phyloP scores from a whole-genome alignment of 2,797 vertebrate genomes.

The Erithacus rubecula region DNA sequence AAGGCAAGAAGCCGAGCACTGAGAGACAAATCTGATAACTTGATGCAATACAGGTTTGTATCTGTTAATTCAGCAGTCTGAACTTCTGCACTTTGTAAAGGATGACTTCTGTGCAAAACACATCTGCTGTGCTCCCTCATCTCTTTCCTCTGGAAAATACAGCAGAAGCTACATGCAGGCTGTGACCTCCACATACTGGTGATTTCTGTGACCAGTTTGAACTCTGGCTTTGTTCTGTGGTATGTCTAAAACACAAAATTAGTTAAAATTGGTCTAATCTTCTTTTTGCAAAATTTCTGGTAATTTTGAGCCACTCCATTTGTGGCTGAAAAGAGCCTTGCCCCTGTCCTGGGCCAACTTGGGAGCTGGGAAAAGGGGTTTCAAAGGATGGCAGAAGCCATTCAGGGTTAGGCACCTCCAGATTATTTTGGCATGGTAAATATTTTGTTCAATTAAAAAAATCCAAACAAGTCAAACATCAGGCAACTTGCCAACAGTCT shows the following conservation, averaged over 20 bases:
- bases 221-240: not conserved
- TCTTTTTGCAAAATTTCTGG: not conserved
- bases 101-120: not conserved
- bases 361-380: not conserved
- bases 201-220: not conserved
- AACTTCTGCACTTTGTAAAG: not conserved
- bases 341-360: not conserved
- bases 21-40: not conserved
- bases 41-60: slow-evolving; percentile 6
- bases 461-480: not conserved
- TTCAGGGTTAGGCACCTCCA: not conserved
- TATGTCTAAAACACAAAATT: fast-evolving
- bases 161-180: not conserved
- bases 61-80: not conserved
- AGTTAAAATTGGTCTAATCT: not conserved
- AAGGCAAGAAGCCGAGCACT: not conserved
- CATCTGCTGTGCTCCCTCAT: not conserved
- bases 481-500: not conserved
- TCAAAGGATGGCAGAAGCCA: not conserved
- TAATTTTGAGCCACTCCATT: not conserved
- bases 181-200: not conserved
- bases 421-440: not conserved
- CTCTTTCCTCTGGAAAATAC: not conserved
- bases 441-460: not conserved
- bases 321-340: not conserved